Conservation (phyloP, 2,888 invertebrate species). For the Drosophila greeni region DNA sequence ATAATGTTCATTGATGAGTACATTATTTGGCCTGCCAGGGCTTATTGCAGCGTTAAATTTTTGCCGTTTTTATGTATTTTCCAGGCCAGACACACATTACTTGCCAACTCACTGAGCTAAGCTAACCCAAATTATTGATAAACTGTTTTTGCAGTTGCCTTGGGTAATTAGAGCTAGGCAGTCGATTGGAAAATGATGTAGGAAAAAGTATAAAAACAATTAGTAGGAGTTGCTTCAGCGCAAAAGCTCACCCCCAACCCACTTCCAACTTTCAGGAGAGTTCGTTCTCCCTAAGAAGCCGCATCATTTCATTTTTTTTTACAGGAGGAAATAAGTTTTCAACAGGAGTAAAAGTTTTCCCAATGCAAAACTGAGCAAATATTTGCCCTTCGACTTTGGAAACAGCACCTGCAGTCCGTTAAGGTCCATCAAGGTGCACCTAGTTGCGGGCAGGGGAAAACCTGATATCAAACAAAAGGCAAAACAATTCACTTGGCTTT, state of each 20-base stretch:
- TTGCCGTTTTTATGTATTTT: constrained; percentile 49
- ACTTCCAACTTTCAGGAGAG: not conserved
- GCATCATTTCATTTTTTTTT: constrained; percentile 59
- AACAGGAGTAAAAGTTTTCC: constrained; percentile 50
- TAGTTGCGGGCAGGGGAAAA: constrained; percentile 22
- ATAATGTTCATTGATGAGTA: not conserved
- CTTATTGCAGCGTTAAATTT: constrained; percentile 60
- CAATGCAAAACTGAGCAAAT: constrained; percentile 56
- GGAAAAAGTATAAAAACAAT: constrained; percentile 22
- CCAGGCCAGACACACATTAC: constrained; percentile 44
- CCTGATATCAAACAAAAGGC: constrained; percentile 29
- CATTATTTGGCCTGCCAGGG: constrained; percentile 36
- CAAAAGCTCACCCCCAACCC: not conserved
- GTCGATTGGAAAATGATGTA: constrained; percentile 41
- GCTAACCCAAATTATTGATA: constrained; percentile 55
- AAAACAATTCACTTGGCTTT: constrained; percentile 61
- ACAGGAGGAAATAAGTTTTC: constrained; percentile 64
- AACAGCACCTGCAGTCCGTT: constrained; percentile 42
- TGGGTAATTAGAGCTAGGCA: constrained; percentile 33
- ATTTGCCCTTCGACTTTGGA: constrained; percentile 63
- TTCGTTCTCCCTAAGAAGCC: constrained; percentile 12
- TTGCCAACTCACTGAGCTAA: constrained; percentile 68
- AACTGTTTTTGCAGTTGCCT: constrained; percentile 29
- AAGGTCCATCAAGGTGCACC: constrained; percentile 32
- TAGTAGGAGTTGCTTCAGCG: not conserved